phyloP scores from a whole-genome alignment of 2,797 vertebrate species.

The Holocentrus rufus region DNA sequence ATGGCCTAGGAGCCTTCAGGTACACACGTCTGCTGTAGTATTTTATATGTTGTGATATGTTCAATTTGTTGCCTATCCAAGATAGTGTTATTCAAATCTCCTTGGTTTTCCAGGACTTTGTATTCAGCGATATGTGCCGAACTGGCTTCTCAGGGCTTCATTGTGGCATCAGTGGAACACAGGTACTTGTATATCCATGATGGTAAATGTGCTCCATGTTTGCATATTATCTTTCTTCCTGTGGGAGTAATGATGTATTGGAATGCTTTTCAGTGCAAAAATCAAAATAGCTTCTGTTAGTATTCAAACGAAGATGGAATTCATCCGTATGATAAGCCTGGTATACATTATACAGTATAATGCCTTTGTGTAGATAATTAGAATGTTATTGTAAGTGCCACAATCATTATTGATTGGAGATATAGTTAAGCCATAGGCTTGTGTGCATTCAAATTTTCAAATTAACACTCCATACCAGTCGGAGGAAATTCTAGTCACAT shows the following conservation, averaged over 20 bases:
- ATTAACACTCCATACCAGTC: neutral
- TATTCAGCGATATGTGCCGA: constrained; percentile 95
- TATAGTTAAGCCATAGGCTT: neutral
- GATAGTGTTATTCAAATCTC: constrained; percentile 1
- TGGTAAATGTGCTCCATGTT: neutral
- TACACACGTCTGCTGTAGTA: constrained; percentile 48
- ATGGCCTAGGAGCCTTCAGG: constrained; percentile 96
- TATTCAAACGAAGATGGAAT: too few relatives aligned
- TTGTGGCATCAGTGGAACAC: constrained; percentile 95
- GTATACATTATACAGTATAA: too few relatives aligned
- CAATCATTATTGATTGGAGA: neutral
- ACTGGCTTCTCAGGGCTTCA: constrained; percentile 92
- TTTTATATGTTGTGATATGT: neutral
- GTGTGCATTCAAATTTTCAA: neutral
- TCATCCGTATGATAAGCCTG: too few relatives aligned
- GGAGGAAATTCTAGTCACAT: constrained; percentile 43
- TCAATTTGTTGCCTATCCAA: neutral
- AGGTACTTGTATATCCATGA: constrained; percentile 80
- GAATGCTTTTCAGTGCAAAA: too few relatives aligned
- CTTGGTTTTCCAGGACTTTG: constrained; percentile 84
- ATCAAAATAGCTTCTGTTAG: too few relatives aligned
- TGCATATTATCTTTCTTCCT: neutral
- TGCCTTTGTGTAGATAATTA: neutral
- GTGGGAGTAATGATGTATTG: neutral
- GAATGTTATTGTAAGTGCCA: neutral